Base-by-base conservation (phyloP, 2,888 invertebrate species). In the Adelognathus sp. region DNA sequence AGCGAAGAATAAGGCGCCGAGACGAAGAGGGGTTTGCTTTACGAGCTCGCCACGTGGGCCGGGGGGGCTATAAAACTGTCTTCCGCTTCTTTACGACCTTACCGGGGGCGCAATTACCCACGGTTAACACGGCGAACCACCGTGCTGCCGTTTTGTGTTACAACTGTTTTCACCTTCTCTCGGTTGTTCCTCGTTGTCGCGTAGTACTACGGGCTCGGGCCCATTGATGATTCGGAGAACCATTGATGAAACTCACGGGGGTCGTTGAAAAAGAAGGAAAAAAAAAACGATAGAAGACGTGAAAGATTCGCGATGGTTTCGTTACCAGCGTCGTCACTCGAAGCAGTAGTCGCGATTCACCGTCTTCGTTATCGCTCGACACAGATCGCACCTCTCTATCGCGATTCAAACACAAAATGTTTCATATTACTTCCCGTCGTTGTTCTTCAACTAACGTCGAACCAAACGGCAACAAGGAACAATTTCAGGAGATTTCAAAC, bases 21-120 rank as follows among this genome's bases (percentile, higher is more conserved):
- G n/a, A n/a, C n/a, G n/a, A n/a, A n/a, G 80, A 79, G 80, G 79
- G 86, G 72, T 64, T 83, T 83, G 81, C 79, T 89, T 88, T 88
- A 88, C 87, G 90, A 88, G 87, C n/a, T n/a, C 88, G 91, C 91
- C 93, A 92, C 93, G 92, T 92, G 92, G 91, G 87, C 90, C 88
- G 86, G 87, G n/a, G n/a, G n/a, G 89, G 90, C 91, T 90, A 92
- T 92, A 92, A 92, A 92, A 92, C 92, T 92, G 92, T 92, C 92
- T 91, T 91, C 89, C 85, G 89, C 87, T 90, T 89, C 90, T 92
- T 92, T 92, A 92, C 91, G 92, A 90, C 86, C 86, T 89, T 83
- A 84, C 86, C 75, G 84, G 86, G n/a, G 86, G 85, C 85, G 87
- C 89, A 87, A 87, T 88, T 88, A 88, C 88, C 87, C 83, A 78